A percentile compares a stretch with the other conserved stretches of the same genome.
Evolutionary conservation across 1,140 invertebrate species (phyloP).

Genomic region (Drosophila kepulauana): DNA sequence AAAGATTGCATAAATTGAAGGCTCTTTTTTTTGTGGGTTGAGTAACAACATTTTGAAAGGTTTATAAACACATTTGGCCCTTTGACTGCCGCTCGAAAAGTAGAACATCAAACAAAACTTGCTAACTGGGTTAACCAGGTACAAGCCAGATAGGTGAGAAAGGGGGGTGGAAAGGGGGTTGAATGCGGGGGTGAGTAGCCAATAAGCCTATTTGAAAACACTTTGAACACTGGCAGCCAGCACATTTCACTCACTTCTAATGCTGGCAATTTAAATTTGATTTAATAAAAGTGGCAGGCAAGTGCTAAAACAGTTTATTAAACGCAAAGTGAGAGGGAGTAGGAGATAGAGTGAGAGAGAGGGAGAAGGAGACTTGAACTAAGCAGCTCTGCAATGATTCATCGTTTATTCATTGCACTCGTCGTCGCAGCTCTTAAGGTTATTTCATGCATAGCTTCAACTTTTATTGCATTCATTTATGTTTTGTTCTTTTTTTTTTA

Average conservation of each 20-base stretch:
- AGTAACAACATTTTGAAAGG: slow-evolving; percentile 6
- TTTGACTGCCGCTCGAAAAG: slow-evolving; percentile 33
- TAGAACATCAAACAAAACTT: slow-evolving; percentile 71
- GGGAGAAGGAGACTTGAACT: not conserved
- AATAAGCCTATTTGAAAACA: slow-evolving; percentile 56
- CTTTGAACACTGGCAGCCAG: slow-evolving; percentile 35
- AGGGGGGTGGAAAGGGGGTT: not conserved
- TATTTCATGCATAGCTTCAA: slow-evolving; percentile 52
- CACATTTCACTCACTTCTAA: slow-evolving; percentile 34
- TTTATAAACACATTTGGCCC: slow-evolving; percentile 50
- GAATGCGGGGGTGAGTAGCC: slow-evolving; percentile 32
- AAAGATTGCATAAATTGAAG: not conserved
- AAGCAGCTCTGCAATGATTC: slow-evolving; percentile 29
- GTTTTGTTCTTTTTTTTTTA: slow-evolving; percentile 7
- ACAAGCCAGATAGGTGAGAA: slow-evolving; percentile 9
- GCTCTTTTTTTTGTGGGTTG: not conserved
- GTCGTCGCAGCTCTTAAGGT: slow-evolving; percentile 42
- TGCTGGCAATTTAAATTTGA: slow-evolving; percentile 55
- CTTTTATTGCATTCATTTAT: slow-evolving; percentile 28
- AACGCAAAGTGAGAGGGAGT: slow-evolving; percentile 10
- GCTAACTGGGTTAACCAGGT: slow-evolving; percentile 69
- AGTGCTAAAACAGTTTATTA: slow-evolving; percentile 64
- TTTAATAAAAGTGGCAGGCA: slow-evolving; percentile 67
- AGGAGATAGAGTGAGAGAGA: not conserved
- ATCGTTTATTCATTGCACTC: slow-evolving; percentile 28